Conservation (phyloP, 2,888 invertebrate genomes). For the Drosophila monieri region DNA sequence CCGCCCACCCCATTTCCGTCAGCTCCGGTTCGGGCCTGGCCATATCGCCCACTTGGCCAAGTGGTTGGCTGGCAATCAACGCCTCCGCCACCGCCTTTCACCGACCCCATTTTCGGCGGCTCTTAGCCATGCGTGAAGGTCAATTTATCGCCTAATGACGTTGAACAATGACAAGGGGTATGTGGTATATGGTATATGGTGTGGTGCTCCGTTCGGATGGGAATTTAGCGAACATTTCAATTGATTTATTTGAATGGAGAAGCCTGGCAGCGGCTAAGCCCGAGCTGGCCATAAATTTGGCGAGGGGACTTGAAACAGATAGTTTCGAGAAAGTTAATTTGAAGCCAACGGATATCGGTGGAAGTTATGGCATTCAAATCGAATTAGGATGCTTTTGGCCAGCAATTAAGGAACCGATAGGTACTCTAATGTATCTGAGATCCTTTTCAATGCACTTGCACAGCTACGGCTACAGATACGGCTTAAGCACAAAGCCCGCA, state of each 20-base stretch:
- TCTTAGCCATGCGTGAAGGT: constrained; percentile 65
- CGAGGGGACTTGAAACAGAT: background rate
- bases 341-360: background rate
- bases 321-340: background rate
- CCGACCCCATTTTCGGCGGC: constrained; percentile 1
- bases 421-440: background rate
- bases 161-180: constrained; percentile 61
- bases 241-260: constrained; percentile 59
- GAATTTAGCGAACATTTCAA: constrained; percentile 60
- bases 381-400: background rate
- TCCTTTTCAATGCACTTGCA: background rate
- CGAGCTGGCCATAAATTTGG: constrained; percentile 8
- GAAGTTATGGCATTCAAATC: background rate
- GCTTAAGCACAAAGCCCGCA: constrained; percentile 5
- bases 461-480: background rate
- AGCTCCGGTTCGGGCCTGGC: constrained; percentile 22
- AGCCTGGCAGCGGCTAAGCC: background rate
- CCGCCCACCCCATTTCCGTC: constrained; percentile 5
- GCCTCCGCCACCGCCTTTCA: constrained; percentile 27
- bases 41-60: too few relatives aligned
- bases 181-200: background rate
- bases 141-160: constrained; percentile 76
- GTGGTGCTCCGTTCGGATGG: too few relatives aligned
- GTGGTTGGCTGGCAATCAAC: constrained; percentile 65
- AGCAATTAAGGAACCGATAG: background rate